A percentile compares a stretch with the other conserved stretches of the same genome.
These are phyloP conservation scores for Vulpes ferrilata DNA, from an alignment of 2,113 vertebrate species.

Conservation along the genomic window DNA sequence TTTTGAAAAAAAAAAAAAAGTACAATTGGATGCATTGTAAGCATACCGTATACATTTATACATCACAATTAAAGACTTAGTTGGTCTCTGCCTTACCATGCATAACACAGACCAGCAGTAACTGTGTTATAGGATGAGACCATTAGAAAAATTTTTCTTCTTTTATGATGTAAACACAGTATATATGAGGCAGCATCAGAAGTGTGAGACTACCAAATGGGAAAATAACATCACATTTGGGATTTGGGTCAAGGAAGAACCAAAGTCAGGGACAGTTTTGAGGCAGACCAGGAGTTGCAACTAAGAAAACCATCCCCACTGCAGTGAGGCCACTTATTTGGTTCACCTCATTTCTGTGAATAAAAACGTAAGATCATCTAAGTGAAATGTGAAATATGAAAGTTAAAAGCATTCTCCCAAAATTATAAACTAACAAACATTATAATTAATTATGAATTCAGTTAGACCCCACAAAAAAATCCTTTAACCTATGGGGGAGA, in stretches of 20 bases:
- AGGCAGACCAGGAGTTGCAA: background rate
- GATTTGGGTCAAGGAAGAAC: background rate
- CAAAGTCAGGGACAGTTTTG: background rate
- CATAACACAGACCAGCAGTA: background rate
- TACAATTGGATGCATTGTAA: background rate
- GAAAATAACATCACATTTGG: background rate
- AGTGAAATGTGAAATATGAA: background rate
- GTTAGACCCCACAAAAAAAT: background rate
- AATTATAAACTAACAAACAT: background rate
- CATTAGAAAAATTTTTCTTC: background rate
- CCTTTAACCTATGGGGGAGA: background rate
- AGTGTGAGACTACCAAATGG: background rate
- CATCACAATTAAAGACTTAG: background rate
- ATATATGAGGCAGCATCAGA: background rate
- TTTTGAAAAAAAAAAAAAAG: constrained; percentile 23
- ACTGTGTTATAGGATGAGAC: background rate
- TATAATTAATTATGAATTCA: background rate
- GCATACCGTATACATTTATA: background rate
- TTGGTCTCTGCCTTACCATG: background rate
- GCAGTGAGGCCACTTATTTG: background rate
- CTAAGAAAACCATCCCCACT: background rate
- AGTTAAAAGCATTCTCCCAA: background rate
- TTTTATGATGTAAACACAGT: background rate
- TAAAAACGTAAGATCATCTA: background rate
- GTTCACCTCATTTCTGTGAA: background rate